Base-by-base conservation (phyloP, 2,888 invertebrate genomes). In the Hymenopus coronatus region DNA sequence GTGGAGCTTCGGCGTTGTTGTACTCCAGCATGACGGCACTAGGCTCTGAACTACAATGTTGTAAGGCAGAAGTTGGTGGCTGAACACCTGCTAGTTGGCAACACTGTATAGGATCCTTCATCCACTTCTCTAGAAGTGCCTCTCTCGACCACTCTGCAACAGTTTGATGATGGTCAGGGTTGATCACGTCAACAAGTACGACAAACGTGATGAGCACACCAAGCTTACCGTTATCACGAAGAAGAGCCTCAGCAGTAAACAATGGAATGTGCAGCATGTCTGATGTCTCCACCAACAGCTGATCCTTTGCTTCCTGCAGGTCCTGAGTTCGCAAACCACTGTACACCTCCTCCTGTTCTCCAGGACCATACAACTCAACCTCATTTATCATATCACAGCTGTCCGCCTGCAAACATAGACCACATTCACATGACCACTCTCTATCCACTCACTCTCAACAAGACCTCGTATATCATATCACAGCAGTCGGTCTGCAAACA, bases 281-380 rank as follows among this genome's bases (percentile, higher is more conserved):
- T 9, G 96, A 95, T 3, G 96, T 96, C 92, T 96, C 96, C 33
- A 96, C 96, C 81, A 96, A 92, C 88, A 96, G 93, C 91, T 96
- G 95, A 92, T 96, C 96, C 92, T 96, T 96, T 81, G 96, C 96
- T 92, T 96, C 96, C 92, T 96, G 96, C 81, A 96, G 93, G 92
- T 96, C 96, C 92, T 96, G 96, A 89, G 95, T 95, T 89, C 95
- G 93, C 89, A 96, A 92, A 8, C 96, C 96, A 91, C 94, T 94
- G 92, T 95, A 95, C n/a, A 94, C 94, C 91, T 94, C 94, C 89
- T 94, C 94, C 89, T 93, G 93, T 89, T 93, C 94, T 25, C 90
- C 90, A 85, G 93, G 91, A 30, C 91, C 91, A 82, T 91, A 91
- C 27, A 93, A 92, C 91, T 94, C 94, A 87, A 94, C 94, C 91